Base-by-base conservation (phyloP, 2,888 invertebrate genomes). In the Himalopsyche tibetana region DNA sequence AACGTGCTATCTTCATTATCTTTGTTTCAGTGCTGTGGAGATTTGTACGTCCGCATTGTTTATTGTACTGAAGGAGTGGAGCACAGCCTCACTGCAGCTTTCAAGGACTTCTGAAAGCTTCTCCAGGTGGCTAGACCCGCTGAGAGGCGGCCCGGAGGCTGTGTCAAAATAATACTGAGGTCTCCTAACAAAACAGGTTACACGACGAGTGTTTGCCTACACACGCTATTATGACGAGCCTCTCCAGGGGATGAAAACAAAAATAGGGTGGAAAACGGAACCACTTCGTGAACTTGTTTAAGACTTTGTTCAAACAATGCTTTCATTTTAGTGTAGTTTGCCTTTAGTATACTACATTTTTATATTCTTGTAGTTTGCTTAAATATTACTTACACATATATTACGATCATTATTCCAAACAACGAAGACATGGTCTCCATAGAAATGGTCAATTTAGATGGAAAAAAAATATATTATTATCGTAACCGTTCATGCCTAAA, bases 181-280 rank as follows among this genome's bases (percentile, higher is more conserved):
- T 63, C 63, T 63, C 19, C 63, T 63, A 63, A 63, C 63, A 63
- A 63, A 63, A 63, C 63, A 63, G 19, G 63, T 63, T 63, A 63
- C 63, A 63, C 19, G 63, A n/a, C 28, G 63, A 63, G 63, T 63
- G 63, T 63, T 63, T 63, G 63, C 63, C 63, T 63, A 63, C 63
- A 63, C 63, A 63, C 19, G 63, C 63, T 63, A 63, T 63, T 63
- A 63, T 63, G 63, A 63, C 19, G 63, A 28, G 63, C 63, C 63
- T 63, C 63, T 63, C 19, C 63, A 63, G 63, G 63, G 63, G 63
- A 63, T 63, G 28, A 28, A 63, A 63, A 63, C 63, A 63, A 63
- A 28, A 63, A 63, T 19, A 28, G 63, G 63, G 63, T 63, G 63
- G 19, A 28, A 28, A 63, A 11, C 63, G 63, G 63, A 63, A 63